Percentiles rank a stretch among this genome's conserved stretches.
These are phyloP conservation scores for Cladorhizidae sp. DNA, from an alignment of 37 sponge, comb jelly and placozoan genomes.

Conservation along the genomic window DNA sequence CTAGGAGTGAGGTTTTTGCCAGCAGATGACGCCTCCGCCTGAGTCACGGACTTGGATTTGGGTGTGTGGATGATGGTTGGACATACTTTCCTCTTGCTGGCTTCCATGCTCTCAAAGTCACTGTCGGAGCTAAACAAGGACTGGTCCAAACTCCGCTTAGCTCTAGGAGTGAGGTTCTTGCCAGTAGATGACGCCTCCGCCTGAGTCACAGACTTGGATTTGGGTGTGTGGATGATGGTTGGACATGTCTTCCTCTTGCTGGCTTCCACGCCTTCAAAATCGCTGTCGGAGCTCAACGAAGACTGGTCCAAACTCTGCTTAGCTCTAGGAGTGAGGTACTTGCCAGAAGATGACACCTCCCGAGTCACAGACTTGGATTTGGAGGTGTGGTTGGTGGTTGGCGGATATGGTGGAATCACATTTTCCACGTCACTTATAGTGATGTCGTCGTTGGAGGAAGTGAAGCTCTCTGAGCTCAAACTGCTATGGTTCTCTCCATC, in stretches of 20 bases:
- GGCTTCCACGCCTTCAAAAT: conserved; percentile 6
- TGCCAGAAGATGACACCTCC: too few relatives aligned
- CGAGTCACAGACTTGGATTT: not conserved
- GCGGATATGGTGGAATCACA: not conserved
- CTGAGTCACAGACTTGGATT: not conserved
- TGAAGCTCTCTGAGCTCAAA: not conserved
- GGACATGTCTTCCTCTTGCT: not conserved
- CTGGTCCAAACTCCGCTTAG: too few relatives aligned
- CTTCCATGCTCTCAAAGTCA: conserved; percentile 14
- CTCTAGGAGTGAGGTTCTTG: too few relatives aligned
- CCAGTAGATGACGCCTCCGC: too few relatives aligned
- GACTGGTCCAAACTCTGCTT: too few relatives aligned
- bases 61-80: not conserved
- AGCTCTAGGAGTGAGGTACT: too few relatives aligned
- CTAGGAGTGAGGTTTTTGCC: too few relatives aligned
- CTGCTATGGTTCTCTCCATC: not conserved
- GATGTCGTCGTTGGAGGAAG: not conserved
- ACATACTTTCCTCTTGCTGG: not conserved
- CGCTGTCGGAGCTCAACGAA: conserved; percentile 10
- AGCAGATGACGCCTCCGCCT: not conserved
- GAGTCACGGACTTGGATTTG: not conserved
- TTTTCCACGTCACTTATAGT: not conserved
- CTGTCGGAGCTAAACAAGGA: conserved; percentile 4
- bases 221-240: not conserved
- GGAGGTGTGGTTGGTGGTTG: not conserved